Conservation (phyloP, 2,888 invertebrate species). For the Nymphalis urticae region DNA sequence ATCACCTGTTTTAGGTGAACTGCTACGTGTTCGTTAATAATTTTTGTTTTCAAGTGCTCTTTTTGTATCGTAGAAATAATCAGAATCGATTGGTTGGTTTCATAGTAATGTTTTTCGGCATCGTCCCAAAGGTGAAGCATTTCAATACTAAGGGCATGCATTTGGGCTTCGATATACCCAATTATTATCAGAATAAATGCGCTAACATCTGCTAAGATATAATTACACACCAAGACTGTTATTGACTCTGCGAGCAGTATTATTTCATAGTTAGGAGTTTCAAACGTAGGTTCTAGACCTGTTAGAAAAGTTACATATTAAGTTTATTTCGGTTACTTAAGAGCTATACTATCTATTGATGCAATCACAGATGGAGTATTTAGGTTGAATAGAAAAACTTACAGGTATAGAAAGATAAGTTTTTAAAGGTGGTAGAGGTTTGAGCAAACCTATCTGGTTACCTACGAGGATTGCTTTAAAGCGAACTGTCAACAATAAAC, state of each 20-base stretch:
- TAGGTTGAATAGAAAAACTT: no score
- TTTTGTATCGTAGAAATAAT: not conserved
- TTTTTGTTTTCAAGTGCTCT: constrained; percentile 29
- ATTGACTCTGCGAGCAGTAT: constrained; percentile 40
- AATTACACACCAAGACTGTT: constrained; percentile 45
- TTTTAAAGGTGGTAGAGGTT: no score
- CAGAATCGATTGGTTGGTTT: constrained; percentile 7
- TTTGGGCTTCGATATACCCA: constrained; percentile 59
- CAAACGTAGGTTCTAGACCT: constrained; percentile 59
- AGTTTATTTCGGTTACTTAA: constrained; percentile 7
- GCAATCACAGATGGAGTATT: not conserved
- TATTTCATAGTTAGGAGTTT: constrained; percentile 59
- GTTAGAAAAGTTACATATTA: not conserved
- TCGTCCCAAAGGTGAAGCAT: constrained; percentile 52
- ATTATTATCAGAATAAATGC: constrained; percentile 51
- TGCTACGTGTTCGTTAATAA: constrained; percentile 49
- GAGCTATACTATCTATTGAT: no score
- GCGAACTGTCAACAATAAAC: no score
- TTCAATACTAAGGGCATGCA: constrained; percentile 56
- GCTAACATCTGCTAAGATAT: constrained; percentile 49
- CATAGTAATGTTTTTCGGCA: constrained; percentile 39
- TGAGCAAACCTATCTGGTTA: no score
- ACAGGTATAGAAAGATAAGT: no score
- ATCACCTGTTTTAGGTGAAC: constrained; percentile 47
- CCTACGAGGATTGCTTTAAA: no score